phyloP scores from a whole-genome alignment of 2,797 vertebrate genomes.

The Botia almorhae region DNA sequence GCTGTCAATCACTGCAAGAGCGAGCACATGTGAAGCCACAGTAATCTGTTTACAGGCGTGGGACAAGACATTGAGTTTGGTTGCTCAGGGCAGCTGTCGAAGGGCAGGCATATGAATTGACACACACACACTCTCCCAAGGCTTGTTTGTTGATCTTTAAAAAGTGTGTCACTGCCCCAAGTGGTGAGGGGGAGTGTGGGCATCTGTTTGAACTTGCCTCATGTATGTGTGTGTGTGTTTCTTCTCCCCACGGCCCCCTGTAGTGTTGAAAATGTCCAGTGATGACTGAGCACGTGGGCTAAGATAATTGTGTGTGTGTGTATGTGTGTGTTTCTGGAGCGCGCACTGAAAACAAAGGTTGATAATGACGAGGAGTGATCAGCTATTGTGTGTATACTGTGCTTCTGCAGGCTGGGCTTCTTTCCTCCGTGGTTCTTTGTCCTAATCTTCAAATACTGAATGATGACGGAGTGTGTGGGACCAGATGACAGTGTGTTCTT shows the following conservation, averaged over 20 bases:
- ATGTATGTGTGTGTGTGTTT: slow-evolving; percentile 44
- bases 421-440: background rate
- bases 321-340: background rate
- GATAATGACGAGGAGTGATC: slow-evolving; percentile 19
- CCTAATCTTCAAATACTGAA: background rate
- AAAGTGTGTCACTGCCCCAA: slow-evolving; percentile 62
- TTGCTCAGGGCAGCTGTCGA: slow-evolving; percentile 44
- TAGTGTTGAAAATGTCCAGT: slow-evolving; percentile 45
- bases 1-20: background rate
- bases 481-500: slow-evolving; percentile 6
- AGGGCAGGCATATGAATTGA: slow-evolving; percentile 24
- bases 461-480: background rate
- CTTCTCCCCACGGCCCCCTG: slow-evolving; percentile 40
- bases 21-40: slow-evolving; percentile 28
- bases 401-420: slow-evolving; percentile 16
- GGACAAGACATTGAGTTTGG: background rate
- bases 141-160: slow-evolving; percentile 60
- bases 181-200: slow-evolving; percentile 63
- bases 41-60: slow-evolving; percentile 1
- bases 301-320: slow-evolving; percentile 37
- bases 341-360: slow-evolving; percentile 1
- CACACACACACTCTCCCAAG: slow-evolving; percentile 35
- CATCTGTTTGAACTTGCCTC: slow-evolving; percentile 62
- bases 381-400: slow-evolving; percentile 1
- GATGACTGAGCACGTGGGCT: slow-evolving; percentile 52